phyloP scores from a whole-genome alignment of 2,888 invertebrate genomes.

The Griposia aprilina region DNA sequence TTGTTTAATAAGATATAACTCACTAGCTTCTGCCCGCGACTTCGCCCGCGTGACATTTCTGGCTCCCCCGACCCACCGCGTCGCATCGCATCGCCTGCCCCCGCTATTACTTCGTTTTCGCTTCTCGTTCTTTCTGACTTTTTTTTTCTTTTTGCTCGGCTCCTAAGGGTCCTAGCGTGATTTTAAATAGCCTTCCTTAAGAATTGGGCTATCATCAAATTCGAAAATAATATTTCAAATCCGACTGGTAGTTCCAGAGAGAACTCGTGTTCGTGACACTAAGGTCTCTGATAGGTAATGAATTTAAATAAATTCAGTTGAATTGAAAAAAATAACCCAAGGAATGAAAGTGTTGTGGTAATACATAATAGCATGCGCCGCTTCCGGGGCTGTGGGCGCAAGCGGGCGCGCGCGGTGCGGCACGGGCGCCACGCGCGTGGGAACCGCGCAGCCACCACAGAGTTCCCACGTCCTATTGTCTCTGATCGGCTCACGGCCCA shows the following conservation, averaged over 20 bases:
- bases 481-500: constrained; percentile 64
- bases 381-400: constrained; percentile 63
- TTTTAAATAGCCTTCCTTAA: not conserved
- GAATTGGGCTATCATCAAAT: not conserved
- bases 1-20: constrained; percentile 33
- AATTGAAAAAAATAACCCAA: constrained; percentile 41
- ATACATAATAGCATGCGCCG: constrained; percentile 55
- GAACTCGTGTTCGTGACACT: constrained; percentile 39
- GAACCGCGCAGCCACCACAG: constrained; percentile 71
- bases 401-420: constrained; percentile 26
- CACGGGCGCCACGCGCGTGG: constrained; percentile 70
- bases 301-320: constrained; percentile 38
- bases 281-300: constrained; percentile 7
- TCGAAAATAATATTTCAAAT: too few relatives aligned
- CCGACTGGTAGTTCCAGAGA: too few relatives aligned
- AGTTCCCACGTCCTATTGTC: constrained; percentile 80
- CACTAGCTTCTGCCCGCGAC: not conserved
- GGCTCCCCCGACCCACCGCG: constrained; percentile 16
- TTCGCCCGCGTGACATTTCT: not conserved
- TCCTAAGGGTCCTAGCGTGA: not conserved
- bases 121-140: not conserved
- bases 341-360: constrained; percentile 56
- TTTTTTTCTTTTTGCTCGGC: not conserved
- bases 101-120: not conserved
- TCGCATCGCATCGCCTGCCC: not conserved